Evolutionary conservation across 2,888 invertebrate species (phyloP), one percentile per base, ranked within the genome.

Genomic region (Leptodirus hochenwartii): DNA sequence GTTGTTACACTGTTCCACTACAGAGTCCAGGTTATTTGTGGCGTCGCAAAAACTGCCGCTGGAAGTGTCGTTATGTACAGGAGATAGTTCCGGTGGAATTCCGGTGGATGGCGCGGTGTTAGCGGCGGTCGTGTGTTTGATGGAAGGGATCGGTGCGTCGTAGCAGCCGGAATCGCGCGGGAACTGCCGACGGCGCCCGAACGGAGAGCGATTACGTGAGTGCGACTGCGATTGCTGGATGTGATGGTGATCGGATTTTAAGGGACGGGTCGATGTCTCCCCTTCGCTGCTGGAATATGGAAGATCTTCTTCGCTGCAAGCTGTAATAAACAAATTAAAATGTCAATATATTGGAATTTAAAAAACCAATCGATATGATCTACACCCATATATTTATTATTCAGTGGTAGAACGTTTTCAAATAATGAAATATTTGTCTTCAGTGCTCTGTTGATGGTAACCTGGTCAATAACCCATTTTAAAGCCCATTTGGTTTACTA

Each of bases 111-210:
- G 62, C 51, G 31, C 33, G 6, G 20, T 20, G n/a, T 20, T 20
- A 20, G 20, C 6, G 6, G 6, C n/a, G n/a, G 20, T 20, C 8
- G 6, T 20, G n/a, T n/a, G n/a, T n/a, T n/a, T n/a, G 2, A 66
- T 65, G 31, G 59, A 42, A 36, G 48, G 49, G 30, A 51, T 30
- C 12, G 52, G 42, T 14, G 61, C 69, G 51, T 80, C 80, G 45
- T 80, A 80, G 51, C 79, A 80, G 26, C 80, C 80, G 2, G 79
- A 80, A 51, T 80, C 80, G n/a, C 80, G 66, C 5, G 78, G 77
- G 53, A 79, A 78, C 45, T 80, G 79, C 10, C 77, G 62, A n/a
- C 76, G 62, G 30, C 79, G 61, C 12, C 75, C 77, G 45, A 80
- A 80, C n/a, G 79, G 76, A 4, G 78, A 77, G 37, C 58, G 53